phyloP scores from a whole-genome alignment of 2,797 vertebrate genomes.

The Phalanger gymnotis region DNA sequence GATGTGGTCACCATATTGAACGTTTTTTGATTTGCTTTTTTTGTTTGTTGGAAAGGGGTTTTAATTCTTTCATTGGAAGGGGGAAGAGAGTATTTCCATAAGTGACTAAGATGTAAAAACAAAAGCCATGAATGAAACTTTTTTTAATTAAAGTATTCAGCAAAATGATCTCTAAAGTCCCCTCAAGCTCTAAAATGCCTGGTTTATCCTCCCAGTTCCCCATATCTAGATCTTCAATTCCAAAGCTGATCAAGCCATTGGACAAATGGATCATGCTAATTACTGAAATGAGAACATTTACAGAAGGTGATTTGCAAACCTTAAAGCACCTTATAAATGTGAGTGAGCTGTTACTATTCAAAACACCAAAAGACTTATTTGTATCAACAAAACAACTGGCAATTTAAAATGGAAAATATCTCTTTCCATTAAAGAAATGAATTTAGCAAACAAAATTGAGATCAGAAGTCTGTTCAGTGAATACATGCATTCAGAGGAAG shows the following conservation, averaged over 20 bases:
- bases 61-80: not conserved
- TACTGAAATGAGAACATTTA: not conserved
- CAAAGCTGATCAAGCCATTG: not conserved
- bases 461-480: not conserved
- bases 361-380: not conserved
- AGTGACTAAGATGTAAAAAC: not conserved
- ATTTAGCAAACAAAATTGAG: not conserved
- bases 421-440: not conserved
- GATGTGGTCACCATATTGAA: not conserved
- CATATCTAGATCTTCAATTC: not conserved
- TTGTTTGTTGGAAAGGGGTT: not conserved
- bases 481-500: not conserved
- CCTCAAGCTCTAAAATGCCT: not conserved
- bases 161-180: not conserved
- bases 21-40: not conserved
- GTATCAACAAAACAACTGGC: not conserved
- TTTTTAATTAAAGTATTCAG: not conserved
- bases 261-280: not conserved
- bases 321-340: not conserved
- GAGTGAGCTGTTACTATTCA: not conserved
- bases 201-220: not conserved
- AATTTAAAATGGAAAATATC: not conserved
- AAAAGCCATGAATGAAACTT: not conserved
- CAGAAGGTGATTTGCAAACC: not conserved
- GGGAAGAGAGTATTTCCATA: not conserved